phyloP scores from a whole-genome alignment of 2,888 invertebrate species.

The Ptilodon capucinus region DNA sequence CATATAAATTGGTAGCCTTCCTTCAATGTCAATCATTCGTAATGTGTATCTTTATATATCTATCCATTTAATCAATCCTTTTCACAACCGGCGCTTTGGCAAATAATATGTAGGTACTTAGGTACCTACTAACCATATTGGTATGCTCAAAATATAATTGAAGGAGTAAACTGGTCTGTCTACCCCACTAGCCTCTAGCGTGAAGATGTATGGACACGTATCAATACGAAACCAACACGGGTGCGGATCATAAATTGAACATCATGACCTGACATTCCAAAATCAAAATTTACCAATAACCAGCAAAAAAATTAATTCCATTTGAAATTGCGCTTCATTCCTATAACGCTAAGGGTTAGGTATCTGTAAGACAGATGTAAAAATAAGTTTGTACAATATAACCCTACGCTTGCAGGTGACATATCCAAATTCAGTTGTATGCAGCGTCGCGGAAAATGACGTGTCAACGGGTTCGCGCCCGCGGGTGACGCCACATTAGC shows the following conservation, averaged over 20 bases:
- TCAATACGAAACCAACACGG: constrained; percentile 45
- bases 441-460: constrained; percentile 74
- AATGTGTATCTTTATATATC: no score
- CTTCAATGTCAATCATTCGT: no score
- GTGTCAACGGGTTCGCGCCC: constrained; percentile 57
- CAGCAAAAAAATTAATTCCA: not conserved
- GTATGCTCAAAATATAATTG: no score
- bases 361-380: not conserved
- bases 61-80: no score
- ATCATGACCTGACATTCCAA: constrained; percentile 21
- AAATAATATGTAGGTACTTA: no score
- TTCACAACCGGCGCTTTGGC: no score
- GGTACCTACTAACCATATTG: no score
- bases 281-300: constrained; percentile 7
- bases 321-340: constrained; percentile 9
- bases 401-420: constrained; percentile 45
- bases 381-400: constrained; percentile 10
- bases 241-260: constrained; percentile 28
- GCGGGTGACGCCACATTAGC: constrained; percentile 41
- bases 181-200: not conserved
- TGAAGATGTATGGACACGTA: constrained; percentile 3
- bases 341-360: not conserved
- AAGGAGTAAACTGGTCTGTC: not conserved
- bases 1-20: no score
- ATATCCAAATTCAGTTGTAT: constrained; percentile 59